Conservation (phyloP, 2,888 invertebrate genomes). For the Elegia similella region DNA sequence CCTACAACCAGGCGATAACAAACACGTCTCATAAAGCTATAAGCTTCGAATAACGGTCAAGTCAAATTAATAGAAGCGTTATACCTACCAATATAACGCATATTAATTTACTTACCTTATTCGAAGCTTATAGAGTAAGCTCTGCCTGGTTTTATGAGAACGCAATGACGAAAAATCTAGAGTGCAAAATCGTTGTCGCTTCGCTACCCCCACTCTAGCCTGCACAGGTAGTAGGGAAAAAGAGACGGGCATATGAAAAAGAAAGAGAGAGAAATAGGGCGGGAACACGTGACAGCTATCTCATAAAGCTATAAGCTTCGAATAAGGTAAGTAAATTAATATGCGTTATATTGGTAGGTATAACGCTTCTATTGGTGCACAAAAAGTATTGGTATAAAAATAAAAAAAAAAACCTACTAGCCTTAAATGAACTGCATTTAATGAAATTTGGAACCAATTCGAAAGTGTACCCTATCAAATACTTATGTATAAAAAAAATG, state of each 20-base stretch:
- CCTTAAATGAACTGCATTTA: too few species aligned
- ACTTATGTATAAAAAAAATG: too few species aligned
- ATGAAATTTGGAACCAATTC: too few species aligned
- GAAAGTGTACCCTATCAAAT: too few species aligned
- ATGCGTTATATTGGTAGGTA: too few species aligned
- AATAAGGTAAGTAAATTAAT: constrained; percentile 16
- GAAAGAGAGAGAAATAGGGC: not conserved
- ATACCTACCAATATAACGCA: too few species aligned
- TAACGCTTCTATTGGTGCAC: too few species aligned
- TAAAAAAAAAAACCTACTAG: too few species aligned
- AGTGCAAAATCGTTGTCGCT: not conserved
- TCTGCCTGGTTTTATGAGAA: not conserved
- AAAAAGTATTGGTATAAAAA: too few species aligned
- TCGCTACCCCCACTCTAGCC: not conserved
- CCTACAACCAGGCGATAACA: not conserved
- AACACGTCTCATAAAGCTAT: not conserved
- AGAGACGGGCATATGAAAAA: not conserved
- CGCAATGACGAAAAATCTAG: not conserved
- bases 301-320: constrained; percentile 10
- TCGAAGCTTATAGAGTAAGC: constrained; percentile 3
- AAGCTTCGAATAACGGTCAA: too few species aligned
- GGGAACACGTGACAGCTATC: constrained; percentile 6
- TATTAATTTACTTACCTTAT: constrained; percentile 14
- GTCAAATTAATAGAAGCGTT: too few species aligned
- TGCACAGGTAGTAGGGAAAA: not conserved